phyloP scores from a whole-genome alignment of 2,888 invertebrate species.

The Crossocerus cetratus region DNA sequence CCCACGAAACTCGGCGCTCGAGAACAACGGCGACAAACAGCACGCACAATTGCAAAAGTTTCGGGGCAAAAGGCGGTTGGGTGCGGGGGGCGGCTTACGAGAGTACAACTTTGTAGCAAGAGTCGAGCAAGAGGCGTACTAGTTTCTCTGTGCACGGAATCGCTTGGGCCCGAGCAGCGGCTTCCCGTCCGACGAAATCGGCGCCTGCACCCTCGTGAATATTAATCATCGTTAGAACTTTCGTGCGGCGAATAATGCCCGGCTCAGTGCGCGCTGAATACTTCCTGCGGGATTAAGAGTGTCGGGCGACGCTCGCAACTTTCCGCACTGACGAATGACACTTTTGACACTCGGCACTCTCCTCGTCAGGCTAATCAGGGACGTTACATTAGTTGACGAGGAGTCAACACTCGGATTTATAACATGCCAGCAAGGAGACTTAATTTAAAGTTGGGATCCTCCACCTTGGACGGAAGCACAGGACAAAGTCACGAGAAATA shows the following conservation, averaged over 20 bases:
- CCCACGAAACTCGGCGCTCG: too few species aligned
- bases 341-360: background rate
- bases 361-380: background rate
- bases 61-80: background rate
- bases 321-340: background rate
- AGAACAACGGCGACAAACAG: background rate
- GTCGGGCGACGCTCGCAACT: background rate
- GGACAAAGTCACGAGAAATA: too few species aligned
- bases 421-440: too few species aligned
- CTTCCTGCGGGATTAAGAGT: constrained; percentile 14
- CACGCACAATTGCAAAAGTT: constrained; percentile 8
- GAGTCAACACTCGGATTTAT: too few species aligned
- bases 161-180: constrained; percentile 5
- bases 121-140: constrained; percentile 10
- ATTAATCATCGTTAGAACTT: constrained; percentile 40
- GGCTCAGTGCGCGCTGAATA: constrained; percentile 20
- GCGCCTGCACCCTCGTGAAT: constrained; percentile 31
- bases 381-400: too few species aligned
- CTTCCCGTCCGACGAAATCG: constrained; percentile 7
- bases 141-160: constrained; percentile 25
- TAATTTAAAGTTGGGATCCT: too few species aligned
- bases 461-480: too few species aligned
- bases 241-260: constrained; percentile 18
- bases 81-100: constrained; percentile 5
- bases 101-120: constrained; percentile 25